phyloP scores from a whole-genome alignment of 1,140 invertebrate species.

The Drosophila nebulosa region DNA sequence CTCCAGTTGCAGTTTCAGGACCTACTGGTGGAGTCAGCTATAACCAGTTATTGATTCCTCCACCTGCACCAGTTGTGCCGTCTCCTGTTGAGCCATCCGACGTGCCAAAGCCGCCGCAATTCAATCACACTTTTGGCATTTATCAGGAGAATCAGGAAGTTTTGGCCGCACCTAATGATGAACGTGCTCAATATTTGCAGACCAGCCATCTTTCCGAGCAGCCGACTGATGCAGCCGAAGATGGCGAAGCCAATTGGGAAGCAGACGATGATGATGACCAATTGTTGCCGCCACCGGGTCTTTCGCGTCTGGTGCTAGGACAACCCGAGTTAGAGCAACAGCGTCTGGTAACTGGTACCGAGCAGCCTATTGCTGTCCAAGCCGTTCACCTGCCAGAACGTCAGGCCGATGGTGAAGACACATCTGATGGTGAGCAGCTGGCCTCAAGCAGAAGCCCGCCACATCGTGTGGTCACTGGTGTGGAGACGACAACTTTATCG shows the following conservation, averaged over 20 bases:
- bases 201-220: constrained; percentile 86
- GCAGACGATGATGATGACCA: constrained; percentile 34
- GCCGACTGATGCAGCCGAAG: constrained; percentile 66
- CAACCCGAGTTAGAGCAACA: constrained; percentile 83
- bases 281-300: constrained; percentile 83
- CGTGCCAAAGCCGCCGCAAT: constrained; percentile 1
- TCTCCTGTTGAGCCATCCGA: not conserved
- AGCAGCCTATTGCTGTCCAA: constrained; percentile 79
- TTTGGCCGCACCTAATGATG: constrained; percentile 82
- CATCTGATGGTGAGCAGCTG: constrained; percentile 59
- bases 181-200: constrained; percentile 87
- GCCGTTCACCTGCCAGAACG: constrained; percentile 69
- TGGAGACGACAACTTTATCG: constrained; percentile 36
- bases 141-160: constrained; percentile 72
- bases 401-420: constrained; percentile 79
- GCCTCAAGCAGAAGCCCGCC: constrained; percentile 20
- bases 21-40: constrained; percentile 12
- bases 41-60: constrained; percentile 59
- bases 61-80: constrained; percentile 76
- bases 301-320: constrained; percentile 85
- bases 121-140: not conserved
- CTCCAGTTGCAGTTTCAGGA: not conserved
- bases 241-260: constrained; percentile 51
- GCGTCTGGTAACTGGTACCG: constrained; percentile 70
- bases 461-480: constrained; percentile 55